phyloP scores from a whole-genome alignment of 2,797 vertebrate species.

The Hafferia zeledoni region DNA sequence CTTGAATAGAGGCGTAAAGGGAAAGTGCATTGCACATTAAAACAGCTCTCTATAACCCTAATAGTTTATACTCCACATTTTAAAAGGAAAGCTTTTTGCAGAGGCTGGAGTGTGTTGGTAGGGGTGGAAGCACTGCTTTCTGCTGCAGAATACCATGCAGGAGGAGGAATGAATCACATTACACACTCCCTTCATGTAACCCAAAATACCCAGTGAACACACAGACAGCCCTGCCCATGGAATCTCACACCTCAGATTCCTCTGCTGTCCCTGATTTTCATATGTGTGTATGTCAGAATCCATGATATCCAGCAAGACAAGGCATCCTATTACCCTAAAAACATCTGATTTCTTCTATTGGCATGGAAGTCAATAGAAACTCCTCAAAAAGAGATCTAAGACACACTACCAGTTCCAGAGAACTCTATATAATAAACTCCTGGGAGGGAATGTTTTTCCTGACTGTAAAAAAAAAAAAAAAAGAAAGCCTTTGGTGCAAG shows the following conservation, averaged over 20 bases:
- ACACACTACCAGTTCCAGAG: not conserved
- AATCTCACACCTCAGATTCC: not conserved
- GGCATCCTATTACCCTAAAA: not conserved
- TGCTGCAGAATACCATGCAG: not conserved
- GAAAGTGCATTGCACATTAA: not conserved
- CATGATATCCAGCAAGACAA: not conserved
- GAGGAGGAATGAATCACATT: not conserved
- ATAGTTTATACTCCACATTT: not conserved
- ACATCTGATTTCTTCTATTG: not conserved
- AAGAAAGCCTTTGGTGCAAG: not conserved
- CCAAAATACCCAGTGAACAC: not conserved
- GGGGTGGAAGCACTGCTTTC: not conserved
- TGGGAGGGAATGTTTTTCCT: not conserved
- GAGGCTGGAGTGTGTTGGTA: not conserved
- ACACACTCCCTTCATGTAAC: not conserved
- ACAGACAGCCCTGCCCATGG: not conserved
- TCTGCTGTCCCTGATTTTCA: not conserved
- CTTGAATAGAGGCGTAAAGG: not conserved
- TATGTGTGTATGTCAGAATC: accelerated
- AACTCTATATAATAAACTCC: not conserved
- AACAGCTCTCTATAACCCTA: not conserved
- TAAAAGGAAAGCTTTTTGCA: not conserved
- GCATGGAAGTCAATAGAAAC: not conserved
- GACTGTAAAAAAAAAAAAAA: not conserved
- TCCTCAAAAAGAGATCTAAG: not conserved